Base-by-base conservation (phyloP, 2,888 invertebrate genomes). In the Orthosia gothica region DNA sequence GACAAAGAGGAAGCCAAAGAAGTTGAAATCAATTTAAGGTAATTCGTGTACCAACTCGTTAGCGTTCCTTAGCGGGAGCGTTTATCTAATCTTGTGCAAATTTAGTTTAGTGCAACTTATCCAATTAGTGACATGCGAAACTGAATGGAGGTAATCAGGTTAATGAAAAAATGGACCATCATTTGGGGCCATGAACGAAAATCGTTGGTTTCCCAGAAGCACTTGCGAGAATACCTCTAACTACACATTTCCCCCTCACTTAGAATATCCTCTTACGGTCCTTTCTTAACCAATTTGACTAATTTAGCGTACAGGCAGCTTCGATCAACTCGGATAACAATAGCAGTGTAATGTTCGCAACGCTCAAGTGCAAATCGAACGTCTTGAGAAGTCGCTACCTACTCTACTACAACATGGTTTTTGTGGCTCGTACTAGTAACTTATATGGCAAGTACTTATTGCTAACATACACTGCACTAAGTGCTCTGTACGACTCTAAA, bases 1-100 rank as follows among this genome's bases (percentile, higher is more conserved):
- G 90, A 89, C 76, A 90, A 92, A 84, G 92, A 91, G 85, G 89
- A 88, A 61, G 76, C 74, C 11, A 79, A 86, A 64, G 89, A 91
- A 78, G 89, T 88, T 81, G 92, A 93, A 87, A 90, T 91, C 81
- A 87, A 91, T 86, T 84, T 91, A 84, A 95, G 95, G 95, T 95
- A 94, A 89, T 88, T 85, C 83, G 82, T 20, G 20, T 61, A 16
- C 45, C 15, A 18, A 61, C 67, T 76, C 63, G 75, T 74, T 74
- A 61, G 65, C 70, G 61, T 75, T 80, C 70, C 73, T 76, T 71
- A 75, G 82, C 68, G 54, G 68, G 72, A 75, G 58, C 74, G 80
- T 86, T 89, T 88, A 89, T 88, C 87, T 88, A 86, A 90, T 90
- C 82, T 81, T 70, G 81, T 81, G 66, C 71, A 72, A 87, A 84